These are phyloP conservation scores for Contarinia nasturtii DNA, from an alignment of 1,140 invertebrate species.

Conservation along the genomic window DNA sequence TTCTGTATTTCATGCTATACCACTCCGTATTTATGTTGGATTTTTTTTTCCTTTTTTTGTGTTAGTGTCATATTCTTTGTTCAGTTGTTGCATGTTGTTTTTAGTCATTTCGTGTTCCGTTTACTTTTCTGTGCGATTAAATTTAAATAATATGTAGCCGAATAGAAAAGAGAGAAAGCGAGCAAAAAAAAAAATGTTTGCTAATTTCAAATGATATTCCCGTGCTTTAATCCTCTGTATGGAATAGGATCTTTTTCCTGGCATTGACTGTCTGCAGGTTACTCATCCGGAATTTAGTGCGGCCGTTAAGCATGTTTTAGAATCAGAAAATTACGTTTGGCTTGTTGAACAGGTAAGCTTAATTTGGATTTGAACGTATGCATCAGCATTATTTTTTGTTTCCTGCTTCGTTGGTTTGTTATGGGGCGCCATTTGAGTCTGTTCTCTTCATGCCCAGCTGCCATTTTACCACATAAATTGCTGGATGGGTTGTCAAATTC, in stretches of 20 bases:
- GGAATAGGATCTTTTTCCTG: conserved; percentile 60
- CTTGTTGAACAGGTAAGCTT: conserved; percentile 49
- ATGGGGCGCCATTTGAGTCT: neutral
- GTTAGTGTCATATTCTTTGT: neutral
- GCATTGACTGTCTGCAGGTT: conserved; percentile 65
- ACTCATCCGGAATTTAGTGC: conserved; percentile 69
- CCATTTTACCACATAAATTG: no score
- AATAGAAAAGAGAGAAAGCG: no score
- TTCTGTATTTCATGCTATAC: neutral
- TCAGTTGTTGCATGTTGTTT: neutral
- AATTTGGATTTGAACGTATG: neutral
- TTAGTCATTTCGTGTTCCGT: neutral
- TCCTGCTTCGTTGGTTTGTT: neutral
- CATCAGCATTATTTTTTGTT: no score
- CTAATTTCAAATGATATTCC: no score
- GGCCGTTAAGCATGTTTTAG: conserved; percentile 46
- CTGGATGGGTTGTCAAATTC: no score
- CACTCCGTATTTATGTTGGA: neutral
- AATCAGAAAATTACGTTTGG: conserved; percentile 47
- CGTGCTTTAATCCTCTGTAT: no score
- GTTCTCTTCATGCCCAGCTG: no score
- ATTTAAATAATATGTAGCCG: no score
- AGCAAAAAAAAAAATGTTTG: no score
- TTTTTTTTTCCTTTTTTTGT: no score
- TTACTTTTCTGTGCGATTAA: neutral